phyloP scores from a whole-genome alignment of 2,113 vertebrate species.

The Talpa occidentalis region DNA sequence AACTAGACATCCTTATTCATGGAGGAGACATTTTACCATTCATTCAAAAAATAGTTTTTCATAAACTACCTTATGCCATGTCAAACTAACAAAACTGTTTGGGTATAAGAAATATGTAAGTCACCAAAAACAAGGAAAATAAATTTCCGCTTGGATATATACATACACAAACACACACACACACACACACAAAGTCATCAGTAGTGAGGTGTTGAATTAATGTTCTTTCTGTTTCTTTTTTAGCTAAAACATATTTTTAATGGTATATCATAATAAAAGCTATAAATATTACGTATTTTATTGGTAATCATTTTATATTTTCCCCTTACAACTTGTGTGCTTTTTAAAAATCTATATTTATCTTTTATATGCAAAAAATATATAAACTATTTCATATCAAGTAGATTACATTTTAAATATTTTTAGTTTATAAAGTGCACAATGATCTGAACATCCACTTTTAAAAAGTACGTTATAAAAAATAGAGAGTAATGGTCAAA shows the following conservation, averaged over 20 bases:
- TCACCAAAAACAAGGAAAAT: not conserved
- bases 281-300: slow-evolving; percentile 20
- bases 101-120: not conserved
- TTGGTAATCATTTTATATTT: not conserved
- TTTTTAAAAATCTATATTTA: not conserved
- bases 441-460: not conserved
- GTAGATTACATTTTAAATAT: slow-evolving; percentile 43
- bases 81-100: not conserved
- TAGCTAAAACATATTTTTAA: not conserved
- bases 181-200: not conserved
- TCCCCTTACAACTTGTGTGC: not conserved
- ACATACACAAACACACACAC: not conserved
- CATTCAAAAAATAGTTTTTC: not conserved
- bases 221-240: not conserved
- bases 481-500: not conserved
- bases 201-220: not conserved
- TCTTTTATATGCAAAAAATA: not conserved
- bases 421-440: slow-evolving; percentile 30
- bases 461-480: not conserved
- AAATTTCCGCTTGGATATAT: not conserved
- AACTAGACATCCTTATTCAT: not conserved
- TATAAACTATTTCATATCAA: not conserved
- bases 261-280: not conserved
- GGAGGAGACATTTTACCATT: not conserved
- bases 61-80: not conserved